Evolutionary conservation across 1,140 invertebrate species (phyloP).

Genomic region (Sipha flava): DNA sequence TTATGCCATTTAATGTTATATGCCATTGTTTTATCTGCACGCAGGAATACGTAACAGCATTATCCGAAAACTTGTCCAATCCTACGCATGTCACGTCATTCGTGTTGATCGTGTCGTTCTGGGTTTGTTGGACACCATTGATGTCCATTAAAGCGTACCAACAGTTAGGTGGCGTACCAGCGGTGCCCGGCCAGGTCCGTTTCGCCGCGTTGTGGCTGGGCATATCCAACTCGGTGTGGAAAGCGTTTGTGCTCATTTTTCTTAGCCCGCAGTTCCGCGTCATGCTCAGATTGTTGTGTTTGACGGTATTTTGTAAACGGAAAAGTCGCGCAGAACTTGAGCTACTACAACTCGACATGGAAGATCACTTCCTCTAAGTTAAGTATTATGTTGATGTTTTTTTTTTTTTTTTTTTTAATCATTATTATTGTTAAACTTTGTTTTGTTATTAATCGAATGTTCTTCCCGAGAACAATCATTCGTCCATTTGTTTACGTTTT

Average conservation of each 20-base stretch:
- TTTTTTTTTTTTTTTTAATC: constrained; percentile 10
- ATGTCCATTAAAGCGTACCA: constrained; percentile 62
- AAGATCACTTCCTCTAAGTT: constrained; percentile 52
- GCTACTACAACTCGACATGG: constrained; percentile 70
- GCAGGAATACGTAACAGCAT: constrained; percentile 74
- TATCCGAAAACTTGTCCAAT: constrained; percentile 82
- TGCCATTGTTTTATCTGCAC: not conserved
- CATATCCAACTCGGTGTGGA: constrained; percentile 88
- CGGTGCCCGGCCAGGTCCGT: constrained; percentile 66
- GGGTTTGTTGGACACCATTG: constrained; percentile 87
- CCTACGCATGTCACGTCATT: constrained; percentile 92
- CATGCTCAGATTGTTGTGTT: constrained; percentile 73
- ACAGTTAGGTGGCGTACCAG: constrained; percentile 30
- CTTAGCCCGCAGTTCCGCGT: constrained; percentile 84
- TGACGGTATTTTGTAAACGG: constrained; percentile 80
- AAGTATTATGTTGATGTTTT: not conserved
- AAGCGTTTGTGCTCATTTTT: constrained; percentile 77
- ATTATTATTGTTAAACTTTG: constrained; percentile 20
- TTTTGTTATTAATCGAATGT: constrained; percentile 32
- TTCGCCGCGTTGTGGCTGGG: constrained; percentile 90
- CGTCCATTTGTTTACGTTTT: constrained; percentile 30
- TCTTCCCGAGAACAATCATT: constrained; percentile 31
- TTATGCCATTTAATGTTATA: not conserved
- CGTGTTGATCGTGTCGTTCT: constrained; percentile 78
- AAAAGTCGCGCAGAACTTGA: constrained; percentile 65